These are phyloP conservation scores for Ceratitis capitata DNA, from an alignment of 1,140 invertebrate genomes.

Conservation along the genomic window DNA sequence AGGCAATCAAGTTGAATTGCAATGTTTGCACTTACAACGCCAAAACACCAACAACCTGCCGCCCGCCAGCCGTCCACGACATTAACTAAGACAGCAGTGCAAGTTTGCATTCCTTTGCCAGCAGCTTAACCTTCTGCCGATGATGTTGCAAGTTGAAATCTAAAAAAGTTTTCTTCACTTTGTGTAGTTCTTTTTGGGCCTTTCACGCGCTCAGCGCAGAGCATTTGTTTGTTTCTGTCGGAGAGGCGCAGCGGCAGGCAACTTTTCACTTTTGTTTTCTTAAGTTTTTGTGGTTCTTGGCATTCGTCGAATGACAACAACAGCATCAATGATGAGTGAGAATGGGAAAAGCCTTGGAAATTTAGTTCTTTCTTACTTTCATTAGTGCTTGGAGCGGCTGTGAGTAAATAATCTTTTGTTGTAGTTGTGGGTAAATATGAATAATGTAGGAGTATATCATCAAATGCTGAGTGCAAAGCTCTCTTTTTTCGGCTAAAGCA, in stretches of 20 bases:
- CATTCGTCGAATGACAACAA: neutral
- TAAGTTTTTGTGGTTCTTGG: conserved; percentile 10
- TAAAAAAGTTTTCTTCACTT: neutral
- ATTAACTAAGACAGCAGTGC: neutral
- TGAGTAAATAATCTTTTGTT: neutral
- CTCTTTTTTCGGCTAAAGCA: no score
- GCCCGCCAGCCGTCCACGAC: no score
- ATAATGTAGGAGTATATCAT: neutral
- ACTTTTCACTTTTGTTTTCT: conserved; percentile 30
- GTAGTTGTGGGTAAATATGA: neutral
- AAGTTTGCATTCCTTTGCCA: conserved; percentile 1
- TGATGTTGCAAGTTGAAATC: conserved; percentile 31
- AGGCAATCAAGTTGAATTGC: neutral
- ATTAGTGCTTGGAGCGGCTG: neutral
- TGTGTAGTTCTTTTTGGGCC: neutral
- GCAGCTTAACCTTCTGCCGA: conserved; percentile 12
- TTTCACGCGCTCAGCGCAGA: conserved; percentile 1
- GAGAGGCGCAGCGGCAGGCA: neutral
- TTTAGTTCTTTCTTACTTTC: neutral
- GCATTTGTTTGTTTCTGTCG: conserved; percentile 4
- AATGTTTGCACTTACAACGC: neutral
- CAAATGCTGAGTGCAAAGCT: neutral
- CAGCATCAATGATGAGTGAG: neutral
- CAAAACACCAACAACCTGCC: no score
- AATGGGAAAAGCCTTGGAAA: neutral